Evolutionary conservation across 92 coral and sea anemone genomes (phyloP).

Genomic region (Umimayanthus kanabou): DNA sequence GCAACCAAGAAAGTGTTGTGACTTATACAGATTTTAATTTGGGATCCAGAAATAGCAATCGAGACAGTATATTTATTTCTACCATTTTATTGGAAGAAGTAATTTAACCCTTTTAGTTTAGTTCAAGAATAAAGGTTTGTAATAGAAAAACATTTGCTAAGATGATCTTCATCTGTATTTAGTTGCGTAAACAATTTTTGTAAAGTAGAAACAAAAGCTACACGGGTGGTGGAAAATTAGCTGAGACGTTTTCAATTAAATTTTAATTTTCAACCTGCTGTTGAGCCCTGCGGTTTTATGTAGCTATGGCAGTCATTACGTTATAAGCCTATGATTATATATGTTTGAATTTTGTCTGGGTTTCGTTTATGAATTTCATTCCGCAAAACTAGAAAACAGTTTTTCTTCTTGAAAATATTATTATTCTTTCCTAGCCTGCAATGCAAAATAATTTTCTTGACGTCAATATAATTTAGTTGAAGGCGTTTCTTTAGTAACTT

Average conservation of each 20-base stretch:
- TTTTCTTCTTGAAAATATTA: neutral
- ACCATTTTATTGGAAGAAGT: neutral
- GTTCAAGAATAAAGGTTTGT: neutral
- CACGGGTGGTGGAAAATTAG: neutral
- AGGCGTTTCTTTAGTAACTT: too few species aligned
- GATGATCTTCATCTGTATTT: neutral
- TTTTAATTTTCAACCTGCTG: slow-evolving; percentile 30
- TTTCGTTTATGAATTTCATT: neutral
- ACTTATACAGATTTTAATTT: neutral
- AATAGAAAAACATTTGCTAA: neutral
- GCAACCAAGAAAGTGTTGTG: neutral
- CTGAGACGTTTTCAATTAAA: slow-evolving; percentile 40
- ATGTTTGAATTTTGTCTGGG: neutral
- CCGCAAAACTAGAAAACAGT: neutral
- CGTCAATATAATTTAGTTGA: too few species aligned
- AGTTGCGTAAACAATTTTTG: neutral
- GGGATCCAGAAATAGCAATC: neutral
- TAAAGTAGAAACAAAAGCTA: neutral
- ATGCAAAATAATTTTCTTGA: too few species aligned
- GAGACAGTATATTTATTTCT: neutral
- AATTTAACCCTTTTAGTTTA: too few species aligned
- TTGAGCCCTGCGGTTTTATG: neutral
- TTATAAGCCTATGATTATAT: neutral
- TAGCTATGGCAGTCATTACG: neutral
- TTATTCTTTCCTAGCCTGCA: neutral